These are phyloP conservation scores for Sclerurus mexicanus DNA, from an alignment of 2,113 vertebrate genomes.

Conservation along the genomic window DNA sequence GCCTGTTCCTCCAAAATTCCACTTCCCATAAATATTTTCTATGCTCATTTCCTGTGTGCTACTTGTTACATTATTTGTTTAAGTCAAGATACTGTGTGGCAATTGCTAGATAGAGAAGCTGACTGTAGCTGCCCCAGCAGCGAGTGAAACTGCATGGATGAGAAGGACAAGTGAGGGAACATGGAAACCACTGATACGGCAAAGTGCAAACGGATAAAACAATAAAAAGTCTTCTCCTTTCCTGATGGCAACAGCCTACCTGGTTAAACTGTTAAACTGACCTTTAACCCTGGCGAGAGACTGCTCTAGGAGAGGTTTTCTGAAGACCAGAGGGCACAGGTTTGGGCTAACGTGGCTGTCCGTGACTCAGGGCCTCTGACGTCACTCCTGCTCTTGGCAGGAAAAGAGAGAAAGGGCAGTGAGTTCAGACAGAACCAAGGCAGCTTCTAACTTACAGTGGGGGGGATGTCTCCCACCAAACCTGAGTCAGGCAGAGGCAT, in stretches of 20 bases:
- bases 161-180: neutral
- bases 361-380: neutral
- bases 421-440: neutral
- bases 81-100: neutral
- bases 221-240: neutral
- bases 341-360: neutral
- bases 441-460: neutral
- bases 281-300: neutral
- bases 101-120: neutral
- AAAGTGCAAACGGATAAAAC: neutral
- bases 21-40: neutral
- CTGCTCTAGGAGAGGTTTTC: neutral
- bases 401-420: neutral
- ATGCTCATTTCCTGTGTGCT: neutral
- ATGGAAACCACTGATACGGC: neutral
- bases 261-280: neutral
- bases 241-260: neutral
- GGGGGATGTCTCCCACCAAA: neutral
- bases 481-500: neutral
- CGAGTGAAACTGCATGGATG: neutral
- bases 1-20: neutral
- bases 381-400: neutral
- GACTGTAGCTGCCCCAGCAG: neutral
- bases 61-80: neutral
- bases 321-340: neutral